Percentiles rank a stretch among this genome's conserved stretches.
Evolutionary conservation across 2,797 vertebrate genomes (phyloP).

Genomic region (Etheostoma perlongum): DNA sequence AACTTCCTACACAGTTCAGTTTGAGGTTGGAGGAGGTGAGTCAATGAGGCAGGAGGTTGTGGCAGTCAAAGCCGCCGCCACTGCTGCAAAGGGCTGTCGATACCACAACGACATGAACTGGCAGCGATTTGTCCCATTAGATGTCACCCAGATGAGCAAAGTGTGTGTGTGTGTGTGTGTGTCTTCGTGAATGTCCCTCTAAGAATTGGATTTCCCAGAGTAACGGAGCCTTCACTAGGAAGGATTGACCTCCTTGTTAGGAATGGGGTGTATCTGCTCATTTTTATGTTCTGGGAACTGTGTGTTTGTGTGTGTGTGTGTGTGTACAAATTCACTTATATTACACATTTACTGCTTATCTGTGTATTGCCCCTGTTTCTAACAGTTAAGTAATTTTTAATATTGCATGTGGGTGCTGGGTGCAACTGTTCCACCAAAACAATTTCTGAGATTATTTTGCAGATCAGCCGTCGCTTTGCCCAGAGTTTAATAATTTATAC

Average conservation of each 20-base stretch:
- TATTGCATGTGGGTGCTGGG: no score
- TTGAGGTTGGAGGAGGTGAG: constrained; percentile 2
- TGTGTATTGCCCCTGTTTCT: no score
- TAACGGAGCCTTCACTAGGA: background rate
- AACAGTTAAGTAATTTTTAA: no score
- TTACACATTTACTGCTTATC: no score
- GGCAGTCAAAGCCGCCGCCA: background rate
- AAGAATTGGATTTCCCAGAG: background rate
- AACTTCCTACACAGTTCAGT: constrained; percentile 17
- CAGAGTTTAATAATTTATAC: no score
- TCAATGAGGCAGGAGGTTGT: constrained; percentile 7
- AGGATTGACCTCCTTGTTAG: background rate
- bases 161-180: background rate
- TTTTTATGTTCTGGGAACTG: background rate
- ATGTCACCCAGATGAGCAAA: background rate
- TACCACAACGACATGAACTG: constrained; percentile 21
- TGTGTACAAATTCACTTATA: no score
- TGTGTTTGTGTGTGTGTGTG: background rate
- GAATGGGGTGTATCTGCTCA: background rate
- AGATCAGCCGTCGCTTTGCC: no score
- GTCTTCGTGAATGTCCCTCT: background rate
- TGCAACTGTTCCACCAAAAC: no score
- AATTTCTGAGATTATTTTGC: no score
- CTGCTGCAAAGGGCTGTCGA: constrained; percentile 15
- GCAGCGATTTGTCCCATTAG: background rate